Evolutionary conservation across 2,888 invertebrate genomes (phyloP), one percentile per base, ranked within the genome.

Genomic region (Ypsolopha sequella): DNA sequence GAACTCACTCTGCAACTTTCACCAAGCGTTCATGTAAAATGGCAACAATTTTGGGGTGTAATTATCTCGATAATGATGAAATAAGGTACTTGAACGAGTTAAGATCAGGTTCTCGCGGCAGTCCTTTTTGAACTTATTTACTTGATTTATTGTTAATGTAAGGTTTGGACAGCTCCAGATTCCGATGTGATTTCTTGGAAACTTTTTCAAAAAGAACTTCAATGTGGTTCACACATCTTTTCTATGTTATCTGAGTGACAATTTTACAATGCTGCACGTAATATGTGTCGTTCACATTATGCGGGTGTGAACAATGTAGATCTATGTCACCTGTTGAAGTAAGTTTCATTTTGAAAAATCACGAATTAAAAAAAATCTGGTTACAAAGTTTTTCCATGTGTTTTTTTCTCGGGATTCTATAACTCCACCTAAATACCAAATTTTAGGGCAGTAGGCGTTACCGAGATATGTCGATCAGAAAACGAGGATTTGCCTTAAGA

Each of bases 1-100:
- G 54, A 57, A 64, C 61, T 63, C 56, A 64, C 67, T 64, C 63
- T 54, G 62, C 70, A 63, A 70, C 81, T 80, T 81, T 80, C 80
- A 71, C 79, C 43, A 6, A 53, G 52, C 55, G 57, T 55, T 54
- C 8, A 14, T 51, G 47, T 43, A 43, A 44, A 51, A 45, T 45
- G 50, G 53, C 55, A 34, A 52, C 53, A 41, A 52, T 51, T 54
- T 52, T 53, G 34, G 50, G 10, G 50, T 24, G 38, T 53, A 51
- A 55, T 55, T 55, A 53, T 50, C 51, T 41, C 41, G 44, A 41
- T 45, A 38, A 51, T 51, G 43, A 11, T 48, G 7, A 1, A 48
- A 24, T 10, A 4, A 34, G 4, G 47, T 13, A 50, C 52, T 46
- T 46, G 38, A 38, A 49, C 49, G 44, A 48, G 51, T 54, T 52